Evolutionary conservation across 2,797 vertebrate species (phyloP), one percentile per base, ranked within the genome.

Genomic region (Bradypodion pumilum): DNA sequence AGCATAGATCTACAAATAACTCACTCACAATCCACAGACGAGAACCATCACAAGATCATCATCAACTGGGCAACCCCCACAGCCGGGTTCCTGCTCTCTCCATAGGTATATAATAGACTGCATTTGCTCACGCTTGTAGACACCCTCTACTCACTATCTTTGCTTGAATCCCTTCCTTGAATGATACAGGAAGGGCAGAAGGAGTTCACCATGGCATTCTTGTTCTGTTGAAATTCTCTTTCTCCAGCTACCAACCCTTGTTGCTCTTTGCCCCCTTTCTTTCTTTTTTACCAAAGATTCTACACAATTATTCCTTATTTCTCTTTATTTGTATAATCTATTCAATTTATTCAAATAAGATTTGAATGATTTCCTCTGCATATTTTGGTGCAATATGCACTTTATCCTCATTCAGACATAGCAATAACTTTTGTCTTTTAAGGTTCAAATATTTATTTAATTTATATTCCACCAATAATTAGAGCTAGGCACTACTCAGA

Each of bases 361-460:
- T 62, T n/a, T 27, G 29, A n/a, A n/a, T n/a, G n/a, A 21, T 19
- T 73, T 46, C 27, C 21, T 44, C 63, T 10, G 15, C 8, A 32
- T 73, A 10, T 25, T 46, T 81, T 27, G 21, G 15, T 32, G 37
- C 5, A 27, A 16, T 59, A 25, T 52, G 19, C 7, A n/a, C 27
- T 8, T 7, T 40, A 15, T 25, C 46, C 27, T 35, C 40, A n/a
- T 23, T n/a, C 32, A 49, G 46, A 46, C 19, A 13, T 42, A 73
- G 29, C 27, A 70, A 65, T n/a, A 60, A 62, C 32, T 16, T 56
- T 74, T 9, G 42, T 83, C 79, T 80, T 74, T 80, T 83, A 32
- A 46, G 7, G 32, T 32, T 56, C 56, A 75, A 40, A 52, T 3
- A 16, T 44, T n/a, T n/a, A n/a, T n/a, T n/a, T n/a, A n/a, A n/a